Conservation (phyloP, 2,888 invertebrate species). For the Orchesella flavescens region DNA sequence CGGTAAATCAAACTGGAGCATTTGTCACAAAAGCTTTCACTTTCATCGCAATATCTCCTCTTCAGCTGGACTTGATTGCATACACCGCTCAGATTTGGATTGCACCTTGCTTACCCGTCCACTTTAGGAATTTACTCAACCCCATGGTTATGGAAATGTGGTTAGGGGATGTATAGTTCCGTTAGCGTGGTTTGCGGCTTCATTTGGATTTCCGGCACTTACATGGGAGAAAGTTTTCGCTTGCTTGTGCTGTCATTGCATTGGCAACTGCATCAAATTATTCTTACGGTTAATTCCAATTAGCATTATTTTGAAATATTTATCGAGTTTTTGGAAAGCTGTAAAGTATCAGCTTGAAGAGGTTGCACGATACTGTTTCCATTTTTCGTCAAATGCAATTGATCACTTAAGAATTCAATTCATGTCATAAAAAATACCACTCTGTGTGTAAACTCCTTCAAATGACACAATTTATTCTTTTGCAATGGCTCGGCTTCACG, state of each 20-base stretch:
- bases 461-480: not conserved
- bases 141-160: no score
- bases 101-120: conserved; percentile 6
- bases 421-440: conserved; percentile 3
- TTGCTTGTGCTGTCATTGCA: not conserved
- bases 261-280: conserved; percentile 13
- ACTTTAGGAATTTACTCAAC: conserved; percentile 11
- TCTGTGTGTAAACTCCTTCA: conserved; percentile 5
- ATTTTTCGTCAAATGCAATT: conserved; percentile 8
- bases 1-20: no score
- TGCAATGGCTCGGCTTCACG: not conserved
- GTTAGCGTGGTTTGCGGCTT: not conserved
- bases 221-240: not conserved
- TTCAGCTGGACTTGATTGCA: not conserved
- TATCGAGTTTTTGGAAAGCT: not conserved
- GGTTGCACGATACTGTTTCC: not conserved
- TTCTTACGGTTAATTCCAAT: not conserved
- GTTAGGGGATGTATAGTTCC: not conserved
- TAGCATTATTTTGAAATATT: no score
- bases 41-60: no score
- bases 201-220: not conserved
- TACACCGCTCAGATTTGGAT: not conserved
- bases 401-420: not conserved
- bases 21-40: no score
- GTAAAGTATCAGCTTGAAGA: not conserved